Conservation (phyloP, 2,888 invertebrate species). For the Hypomecis atomaria region DNA sequence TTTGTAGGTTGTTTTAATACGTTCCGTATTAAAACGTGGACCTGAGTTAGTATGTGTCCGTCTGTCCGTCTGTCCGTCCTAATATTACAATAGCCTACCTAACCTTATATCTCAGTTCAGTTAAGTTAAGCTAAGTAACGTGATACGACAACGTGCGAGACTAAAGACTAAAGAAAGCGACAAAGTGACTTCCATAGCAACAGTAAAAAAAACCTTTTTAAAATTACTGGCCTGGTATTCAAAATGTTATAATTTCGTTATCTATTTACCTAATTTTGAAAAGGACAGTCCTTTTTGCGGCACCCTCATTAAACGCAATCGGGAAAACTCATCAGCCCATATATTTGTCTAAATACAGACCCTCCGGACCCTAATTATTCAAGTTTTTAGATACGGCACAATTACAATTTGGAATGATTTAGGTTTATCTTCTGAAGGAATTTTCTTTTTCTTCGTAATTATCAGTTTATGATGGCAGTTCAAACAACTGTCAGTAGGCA, state of each 20-base stretch:
- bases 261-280: conserved; percentile 18
- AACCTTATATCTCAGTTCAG: too few relatives aligned
- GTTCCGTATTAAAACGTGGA: too few relatives aligned
- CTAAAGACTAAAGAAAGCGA: too few relatives aligned
- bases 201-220: background rate
- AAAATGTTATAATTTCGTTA: conserved; percentile 20
- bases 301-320: conserved; percentile 39
- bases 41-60: too few relatives aligned
- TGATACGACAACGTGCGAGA: too few relatives aligned
- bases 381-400: conserved; percentile 22
- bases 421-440: background rate
- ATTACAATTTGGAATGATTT: conserved; percentile 20
- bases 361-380: conserved; percentile 33
- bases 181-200: too few relatives aligned
- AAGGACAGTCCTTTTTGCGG: conserved; percentile 32
- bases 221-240: background rate
- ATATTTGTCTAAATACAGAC: conserved; percentile 35
- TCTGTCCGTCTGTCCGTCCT: too few relatives aligned
- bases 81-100: too few relatives aligned
- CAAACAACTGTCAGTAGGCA: too few relatives aligned
- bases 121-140: too few relatives aligned
- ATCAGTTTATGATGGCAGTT: too few relatives aligned
- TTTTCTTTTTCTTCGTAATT: conserved; percentile 2
- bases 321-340: conserved; percentile 35
- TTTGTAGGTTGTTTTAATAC: too few relatives aligned